phyloP scores from a whole-genome alignment of 2,797 vertebrate genomes.

The Parotocinclus haroldoi region DNA sequence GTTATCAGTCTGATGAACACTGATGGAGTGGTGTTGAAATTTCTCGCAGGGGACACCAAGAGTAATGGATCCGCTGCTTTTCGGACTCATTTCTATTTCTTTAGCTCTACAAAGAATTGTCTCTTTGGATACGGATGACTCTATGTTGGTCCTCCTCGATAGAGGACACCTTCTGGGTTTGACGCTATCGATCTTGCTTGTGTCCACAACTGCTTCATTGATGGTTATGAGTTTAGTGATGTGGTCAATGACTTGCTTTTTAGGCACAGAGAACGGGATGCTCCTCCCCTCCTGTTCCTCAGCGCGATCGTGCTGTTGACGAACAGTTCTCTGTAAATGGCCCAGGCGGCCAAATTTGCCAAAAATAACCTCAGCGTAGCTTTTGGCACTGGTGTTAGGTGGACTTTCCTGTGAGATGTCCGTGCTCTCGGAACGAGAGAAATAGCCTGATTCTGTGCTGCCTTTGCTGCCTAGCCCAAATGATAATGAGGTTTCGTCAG shows the following conservation, averaged over 20 bases:
- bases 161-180: slow-evolving; percentile 94
- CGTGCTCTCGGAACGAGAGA: slow-evolving; percentile 92
- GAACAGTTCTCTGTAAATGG: slow-evolving; percentile 82
- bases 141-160: slow-evolving; percentile 86
- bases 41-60: slow-evolving; percentile 78
- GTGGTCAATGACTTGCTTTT: slow-evolving; percentile 96
- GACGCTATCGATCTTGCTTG: slow-evolving; percentile 96
- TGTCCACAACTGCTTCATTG: slow-evolving; percentile 96
- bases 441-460: slow-evolving; percentile 95
- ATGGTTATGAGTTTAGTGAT: slow-evolving; percentile 98
- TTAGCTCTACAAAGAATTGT: slow-evolving; percentile 74
- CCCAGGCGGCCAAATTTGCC: slow-evolving; percentile 92
- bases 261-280: slow-evolving; percentile 84
- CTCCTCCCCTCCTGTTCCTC: slow-evolving; percentile 78
- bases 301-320: slow-evolving; percentile 74
- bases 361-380: slow-evolving; percentile 93
- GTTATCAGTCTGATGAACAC: slow-evolving; percentile 53
- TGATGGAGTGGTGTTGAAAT: slow-evolving; percentile 66
- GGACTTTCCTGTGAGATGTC: slow-evolving; percentile 87
- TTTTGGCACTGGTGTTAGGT: slow-evolving; percentile 88
- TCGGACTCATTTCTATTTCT: slow-evolving; percentile 61
- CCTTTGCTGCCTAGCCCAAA: slow-evolving; percentile 86
- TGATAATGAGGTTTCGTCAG: slow-evolving; percentile 82
- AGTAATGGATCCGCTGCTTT: slow-evolving; percentile 74
- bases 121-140: slow-evolving; percentile 81